These are phyloP conservation scores for Nanorana parkeri DNA, from an alignment of 2,113 vertebrate species.

Conservation along the genomic window DNA sequence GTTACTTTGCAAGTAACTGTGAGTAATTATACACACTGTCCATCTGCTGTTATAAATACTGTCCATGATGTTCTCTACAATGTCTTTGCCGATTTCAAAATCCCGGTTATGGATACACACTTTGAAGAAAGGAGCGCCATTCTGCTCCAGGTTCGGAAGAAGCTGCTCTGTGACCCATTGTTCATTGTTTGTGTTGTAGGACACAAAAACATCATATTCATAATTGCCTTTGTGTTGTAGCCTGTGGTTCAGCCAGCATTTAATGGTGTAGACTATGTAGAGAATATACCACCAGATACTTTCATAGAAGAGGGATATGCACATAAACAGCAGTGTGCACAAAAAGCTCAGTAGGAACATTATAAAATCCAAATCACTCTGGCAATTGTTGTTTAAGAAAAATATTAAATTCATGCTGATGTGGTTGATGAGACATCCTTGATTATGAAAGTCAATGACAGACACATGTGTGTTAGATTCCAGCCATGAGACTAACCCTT, in stretches of 20 bases:
- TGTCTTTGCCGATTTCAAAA: slow-evolving; percentile 65
- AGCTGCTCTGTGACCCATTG: slow-evolving; percentile 62
- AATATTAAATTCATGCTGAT: background rate
- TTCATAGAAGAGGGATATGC: slow-evolving; percentile 52
- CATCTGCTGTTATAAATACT: slow-evolving; percentile 62
- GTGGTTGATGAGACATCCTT: slow-evolving; percentile 39
- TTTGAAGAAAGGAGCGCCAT: slow-evolving; percentile 58
- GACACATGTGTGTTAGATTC: background rate
- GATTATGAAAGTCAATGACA: background rate
- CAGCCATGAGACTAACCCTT: slow-evolving; percentile 2
- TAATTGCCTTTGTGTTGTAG: slow-evolving; percentile 49
- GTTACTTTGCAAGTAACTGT: slow-evolving; percentile 62
- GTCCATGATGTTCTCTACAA: slow-evolving; percentile 64
- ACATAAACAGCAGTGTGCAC: slow-evolving; percentile 49
- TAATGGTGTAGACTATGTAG: slow-evolving; percentile 56
- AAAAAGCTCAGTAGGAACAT: slow-evolving; percentile 49
- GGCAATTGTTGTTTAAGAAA: background rate
- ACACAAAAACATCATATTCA: slow-evolving; percentile 65
- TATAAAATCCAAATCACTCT: slow-evolving; percentile 16
- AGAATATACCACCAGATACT: slow-evolving; percentile 62
- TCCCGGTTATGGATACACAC: slow-evolving; percentile 63
- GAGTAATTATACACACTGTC: slow-evolving; percentile 62
- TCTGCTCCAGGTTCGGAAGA: slow-evolving; percentile 59
- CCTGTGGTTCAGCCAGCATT: slow-evolving; percentile 58
- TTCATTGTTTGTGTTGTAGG: slow-evolving; percentile 61